These are phyloP conservation scores for Linhomoeus sp. DNA, from an alignment of 2,888 invertebrate species.

Conservation along the genomic window DNA sequence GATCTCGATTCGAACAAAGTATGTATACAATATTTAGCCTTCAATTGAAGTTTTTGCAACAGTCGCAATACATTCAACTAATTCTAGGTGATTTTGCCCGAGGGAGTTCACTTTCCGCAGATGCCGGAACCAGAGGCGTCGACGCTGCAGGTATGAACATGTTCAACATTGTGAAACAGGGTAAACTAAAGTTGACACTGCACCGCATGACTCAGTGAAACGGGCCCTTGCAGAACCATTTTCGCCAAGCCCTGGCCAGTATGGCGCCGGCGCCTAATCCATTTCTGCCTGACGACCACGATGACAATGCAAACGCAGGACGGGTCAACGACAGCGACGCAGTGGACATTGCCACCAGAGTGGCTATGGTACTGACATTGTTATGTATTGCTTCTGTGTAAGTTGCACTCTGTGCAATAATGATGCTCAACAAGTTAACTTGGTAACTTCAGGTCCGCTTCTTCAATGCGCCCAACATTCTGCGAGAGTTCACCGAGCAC, in stretches of 20 bases:
- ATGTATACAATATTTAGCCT: too few relatives aligned
- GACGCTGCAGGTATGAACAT: constrained; percentile 74
- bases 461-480: constrained; percentile 86
- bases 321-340: constrained; percentile 60
- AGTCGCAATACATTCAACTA: too few relatives aligned
- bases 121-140: constrained; percentile 90
- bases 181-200: too few relatives aligned
- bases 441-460: constrained; percentile 71
- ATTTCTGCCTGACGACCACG: constrained; percentile 2
- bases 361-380: constrained; percentile 91
- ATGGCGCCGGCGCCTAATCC: constrained; percentile 29
- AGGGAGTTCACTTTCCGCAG: constrained; percentile 44
- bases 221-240: constrained; percentile 11
- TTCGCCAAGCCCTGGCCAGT: constrained; percentile 45
- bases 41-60: too few relatives aligned
- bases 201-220: too few relatives aligned
- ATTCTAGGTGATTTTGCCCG: constrained; percentile 28
- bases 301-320: constrained; percentile 11
- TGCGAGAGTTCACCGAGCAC: constrained; percentile 94
- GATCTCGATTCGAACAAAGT: constrained; percentile 87
- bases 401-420: too few relatives aligned
- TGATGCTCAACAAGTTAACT: too few relatives aligned
- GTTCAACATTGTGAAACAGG: too few relatives aligned
- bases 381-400: too few relatives aligned
- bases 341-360: constrained; percentile 88